Conservation (phyloP, 2,888 invertebrate species). For the Caenorhabditis japonica region DNA sequence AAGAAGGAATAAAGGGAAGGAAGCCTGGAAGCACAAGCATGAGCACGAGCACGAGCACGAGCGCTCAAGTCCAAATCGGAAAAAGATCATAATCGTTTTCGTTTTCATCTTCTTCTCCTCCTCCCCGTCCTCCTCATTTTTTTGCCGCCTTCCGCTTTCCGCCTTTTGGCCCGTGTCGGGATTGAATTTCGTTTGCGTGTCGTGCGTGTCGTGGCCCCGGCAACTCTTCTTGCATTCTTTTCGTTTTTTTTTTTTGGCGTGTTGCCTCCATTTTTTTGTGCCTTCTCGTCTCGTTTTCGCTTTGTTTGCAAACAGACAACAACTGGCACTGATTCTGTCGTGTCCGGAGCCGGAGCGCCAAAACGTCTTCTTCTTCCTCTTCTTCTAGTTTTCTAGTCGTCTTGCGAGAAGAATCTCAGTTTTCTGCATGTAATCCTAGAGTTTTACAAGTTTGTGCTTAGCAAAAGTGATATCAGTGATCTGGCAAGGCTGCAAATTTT, state of each 20-base stretch:
- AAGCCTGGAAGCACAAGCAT: too few species aligned
- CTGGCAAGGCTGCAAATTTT: too few species aligned
- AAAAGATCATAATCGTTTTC: conserved; percentile 49
- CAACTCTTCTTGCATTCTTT: conserved; percentile 32
- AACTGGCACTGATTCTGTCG: conserved; percentile 19
- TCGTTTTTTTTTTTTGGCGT: conserved; percentile 6
- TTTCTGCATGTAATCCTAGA: not conserved
- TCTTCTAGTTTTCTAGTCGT: not conserved
- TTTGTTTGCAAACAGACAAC: conserved; percentile 33
- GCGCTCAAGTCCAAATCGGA: conserved; percentile 32
- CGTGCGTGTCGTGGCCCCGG: conserved; percentile 18
- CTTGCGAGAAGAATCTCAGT: not conserved
- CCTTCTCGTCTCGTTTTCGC: conserved; percentile 3
- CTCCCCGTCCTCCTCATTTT: conserved; percentile 14
- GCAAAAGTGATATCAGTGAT: too few species aligned
- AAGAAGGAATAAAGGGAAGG: too few species aligned
- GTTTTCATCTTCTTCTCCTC: conserved; percentile 27
- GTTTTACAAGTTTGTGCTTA: conserved; percentile 6
- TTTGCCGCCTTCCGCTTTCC: conserved; percentile 5
- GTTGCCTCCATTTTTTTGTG: conserved; percentile 32
- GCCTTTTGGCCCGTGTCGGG: conserved; percentile 17
- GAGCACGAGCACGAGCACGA: conserved; percentile 7
- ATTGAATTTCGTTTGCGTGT: conserved; percentile 49
- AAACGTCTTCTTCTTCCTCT: not conserved
- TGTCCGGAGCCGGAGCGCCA: not conserved